Evolutionary conservation across 2,888 invertebrate species (phyloP), one percentile per base, ranked within the genome.

Genomic region (Periphyllus acericola): DNA sequence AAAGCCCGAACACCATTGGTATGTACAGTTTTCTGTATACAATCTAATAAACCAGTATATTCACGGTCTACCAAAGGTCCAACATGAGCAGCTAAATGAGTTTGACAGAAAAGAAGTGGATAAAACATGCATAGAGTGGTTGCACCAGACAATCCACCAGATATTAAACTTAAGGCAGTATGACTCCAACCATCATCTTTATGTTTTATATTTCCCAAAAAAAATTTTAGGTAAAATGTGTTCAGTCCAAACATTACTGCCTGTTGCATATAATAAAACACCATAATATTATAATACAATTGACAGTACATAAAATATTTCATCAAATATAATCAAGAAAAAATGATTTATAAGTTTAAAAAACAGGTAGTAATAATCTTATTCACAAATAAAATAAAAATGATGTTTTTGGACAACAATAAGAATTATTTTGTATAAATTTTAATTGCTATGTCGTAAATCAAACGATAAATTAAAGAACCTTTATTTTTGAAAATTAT

Each of bases 21-120:
- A 17, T 87, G 87, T 6, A 87, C 87, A 8, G 87, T 87, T 87
- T 87, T 87, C n/a, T 87, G 87, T 80, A 87, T 87, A 60, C 87
- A 87, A n/a, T 87, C 87, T 36, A 87, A 66, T 80, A 87, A 36
- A 32, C 87, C 87, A 81, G 87, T 87, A 74, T 87, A 87, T 87
- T 87, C 87, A n/a, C 87, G 87, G 9, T 87, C 87, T 55, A 87
- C 87, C 9, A 87, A 74, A 19, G 87, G 87, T n/a, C 87, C 87
- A 19, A 87, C 87, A 34, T 87, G 87, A 9, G 87, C 79, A 74
- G 87, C 87, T 72, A 87, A 80, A 74, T 87, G 87, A 80, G 87
- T 87, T 66, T 87, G 87, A 87, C 87, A 87, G 25, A 87, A 87
- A 55, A 87, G 80, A 29, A 87, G 72, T 32, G 87, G 87, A 74